These are phyloP conservation scores for Sialis lutaria DNA, from an alignment of 2,888 invertebrate genomes.

Conservation along the genomic window DNA sequence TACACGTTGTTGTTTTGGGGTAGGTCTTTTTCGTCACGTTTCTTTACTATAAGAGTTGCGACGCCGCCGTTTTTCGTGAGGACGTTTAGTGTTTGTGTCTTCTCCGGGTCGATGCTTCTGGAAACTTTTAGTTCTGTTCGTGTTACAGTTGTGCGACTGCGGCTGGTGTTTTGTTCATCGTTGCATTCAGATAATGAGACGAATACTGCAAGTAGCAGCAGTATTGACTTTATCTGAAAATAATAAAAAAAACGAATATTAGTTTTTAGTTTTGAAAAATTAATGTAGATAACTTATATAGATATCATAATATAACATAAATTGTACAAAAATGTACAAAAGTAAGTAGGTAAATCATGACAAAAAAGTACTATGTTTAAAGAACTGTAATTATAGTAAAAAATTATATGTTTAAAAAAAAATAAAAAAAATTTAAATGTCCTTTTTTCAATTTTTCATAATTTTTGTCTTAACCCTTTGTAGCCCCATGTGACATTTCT, in stretches of 20 bases:
- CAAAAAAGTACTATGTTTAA: too few species aligned
- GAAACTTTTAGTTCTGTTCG: constrained; percentile 62
- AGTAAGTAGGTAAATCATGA: too few species aligned
- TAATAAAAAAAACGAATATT: constrained; percentile 11
- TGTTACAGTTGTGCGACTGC: constrained; percentile 37
- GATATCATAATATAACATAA: too few species aligned
- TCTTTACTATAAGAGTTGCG: constrained; percentile 61
- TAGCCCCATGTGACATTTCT: too few species aligned
- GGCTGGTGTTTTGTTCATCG: constrained; percentile 24
- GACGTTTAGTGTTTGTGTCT: constrained; percentile 60
- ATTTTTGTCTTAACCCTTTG: too few species aligned
- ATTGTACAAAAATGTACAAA: too few species aligned
- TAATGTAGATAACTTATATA: too few species aligned
- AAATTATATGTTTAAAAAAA: too few species aligned
- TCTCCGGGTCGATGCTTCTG: constrained; percentile 56
- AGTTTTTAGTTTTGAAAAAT: too few species aligned
- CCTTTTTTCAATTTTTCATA: too few species aligned
- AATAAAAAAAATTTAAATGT: too few species aligned
- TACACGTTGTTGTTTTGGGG: constrained; percentile 26
- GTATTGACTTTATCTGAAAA: constrained; percentile 33
- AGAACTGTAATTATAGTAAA: too few species aligned
- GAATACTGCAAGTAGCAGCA: constrained; percentile 22
- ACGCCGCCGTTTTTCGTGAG: constrained; percentile 57
- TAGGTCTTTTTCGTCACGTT: constrained; percentile 39
- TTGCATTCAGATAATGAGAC: constrained; percentile 18